These are phyloP conservation scores for Malthinus seriepunctatus DNA, from an alignment of 2,888 invertebrate species.

Conservation along the genomic window DNA sequence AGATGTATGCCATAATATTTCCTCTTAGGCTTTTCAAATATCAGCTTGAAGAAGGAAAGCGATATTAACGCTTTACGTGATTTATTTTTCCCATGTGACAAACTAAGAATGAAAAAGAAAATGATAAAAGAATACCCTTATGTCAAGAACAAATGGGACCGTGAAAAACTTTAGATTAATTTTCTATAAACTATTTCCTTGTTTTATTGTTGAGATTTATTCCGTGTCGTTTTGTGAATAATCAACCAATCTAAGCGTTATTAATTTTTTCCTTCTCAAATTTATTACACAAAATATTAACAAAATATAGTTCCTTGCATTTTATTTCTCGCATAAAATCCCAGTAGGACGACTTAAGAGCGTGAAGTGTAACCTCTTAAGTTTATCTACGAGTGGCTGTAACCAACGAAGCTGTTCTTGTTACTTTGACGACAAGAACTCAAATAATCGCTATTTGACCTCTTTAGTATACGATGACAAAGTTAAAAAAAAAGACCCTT, in stretches of 20 bases:
- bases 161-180: constrained; percentile 30
- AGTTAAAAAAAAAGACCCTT: constrained; percentile 35
- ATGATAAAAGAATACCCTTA: constrained; percentile 42
- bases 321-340: constrained; percentile 9
- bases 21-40: constrained; percentile 23
- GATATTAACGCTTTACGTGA: constrained; percentile 45
- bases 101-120: constrained; percentile 43
- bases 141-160: constrained; percentile 28
- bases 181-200: constrained; percentile 27
- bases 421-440: constrained; percentile 25
- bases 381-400: constrained; percentile 18
- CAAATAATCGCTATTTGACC: constrained; percentile 38
- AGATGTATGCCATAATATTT: constrained; percentile 27
- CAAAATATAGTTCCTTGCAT: not conserved
- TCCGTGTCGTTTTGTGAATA: constrained; percentile 5
- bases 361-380: constrained; percentile 18
- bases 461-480: constrained; percentile 35
- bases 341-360: constrained; percentile 16
- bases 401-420: constrained; percentile 11
- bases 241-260: not conserved
- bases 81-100: constrained; percentile 45
- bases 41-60: constrained; percentile 33
- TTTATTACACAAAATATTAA: not conserved
- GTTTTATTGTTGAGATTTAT: constrained; percentile 18
- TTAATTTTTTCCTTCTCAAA: constrained; percentile 3